These are phyloP conservation scores for Fringilla coelebs DNA, from an alignment of 2,797 vertebrate genomes.

Conservation along the genomic window DNA sequence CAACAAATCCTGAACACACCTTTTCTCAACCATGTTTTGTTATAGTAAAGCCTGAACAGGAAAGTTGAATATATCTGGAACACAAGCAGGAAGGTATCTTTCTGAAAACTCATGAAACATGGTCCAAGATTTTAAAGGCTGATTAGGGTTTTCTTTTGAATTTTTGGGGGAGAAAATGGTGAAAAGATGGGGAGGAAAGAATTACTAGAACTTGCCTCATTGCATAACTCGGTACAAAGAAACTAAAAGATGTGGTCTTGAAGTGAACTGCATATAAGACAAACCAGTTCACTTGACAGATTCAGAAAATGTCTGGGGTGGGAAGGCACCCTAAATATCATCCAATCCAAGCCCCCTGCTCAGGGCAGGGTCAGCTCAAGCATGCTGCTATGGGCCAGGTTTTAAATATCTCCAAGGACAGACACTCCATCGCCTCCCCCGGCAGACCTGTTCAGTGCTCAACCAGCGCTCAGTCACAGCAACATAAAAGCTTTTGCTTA, in stretches of 20 bases:
- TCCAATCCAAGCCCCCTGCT: fast-evolving
- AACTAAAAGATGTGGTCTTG: not conserved
- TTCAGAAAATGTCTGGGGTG: not conserved
- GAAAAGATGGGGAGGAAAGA: not conserved
- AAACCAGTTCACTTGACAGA: not conserved
- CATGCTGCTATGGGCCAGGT: not conserved
- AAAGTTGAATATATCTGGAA: not conserved
- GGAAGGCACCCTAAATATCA: not conserved
- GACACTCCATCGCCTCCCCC: not conserved
- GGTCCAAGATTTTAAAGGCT: not conserved
- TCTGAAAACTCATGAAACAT: not conserved
- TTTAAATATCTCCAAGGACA: not conserved
- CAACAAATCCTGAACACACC: not conserved
- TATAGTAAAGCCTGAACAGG: not conserved
- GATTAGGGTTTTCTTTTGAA: not conserved
- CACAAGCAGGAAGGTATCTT: not conserved
- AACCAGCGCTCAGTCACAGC: not conserved
- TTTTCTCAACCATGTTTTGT: not conserved
- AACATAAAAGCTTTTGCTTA: not conserved
- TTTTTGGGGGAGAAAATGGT: not conserved
- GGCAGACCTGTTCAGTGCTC: not conserved
- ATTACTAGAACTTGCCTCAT: not conserved
- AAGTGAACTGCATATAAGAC: not conserved
- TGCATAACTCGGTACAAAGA: not conserved
- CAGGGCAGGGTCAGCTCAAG: not conserved